Evolutionary conservation across 2,113 vertebrate genomes (phyloP).

Genomic region (Mobula birostris): DNA sequence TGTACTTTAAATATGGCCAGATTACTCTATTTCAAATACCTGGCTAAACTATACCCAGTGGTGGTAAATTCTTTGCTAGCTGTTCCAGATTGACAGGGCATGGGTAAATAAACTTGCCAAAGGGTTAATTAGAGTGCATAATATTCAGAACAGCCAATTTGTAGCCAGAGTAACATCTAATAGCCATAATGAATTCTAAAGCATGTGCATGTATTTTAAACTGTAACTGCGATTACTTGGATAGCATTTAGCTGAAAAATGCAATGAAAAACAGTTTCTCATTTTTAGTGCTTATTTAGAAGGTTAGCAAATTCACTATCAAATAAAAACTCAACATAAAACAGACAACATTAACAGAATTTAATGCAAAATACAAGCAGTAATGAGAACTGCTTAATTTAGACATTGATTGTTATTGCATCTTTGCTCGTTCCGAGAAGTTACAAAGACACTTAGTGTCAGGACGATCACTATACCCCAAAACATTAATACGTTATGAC

Average conservation of each 20-base stretch:
- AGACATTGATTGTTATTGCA: neutral
- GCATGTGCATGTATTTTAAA: neutral
- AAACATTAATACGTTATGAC: neutral
- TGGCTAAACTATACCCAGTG: neutral
- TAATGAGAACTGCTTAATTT: neutral
- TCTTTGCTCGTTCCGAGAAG: neutral
- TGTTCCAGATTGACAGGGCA: neutral
- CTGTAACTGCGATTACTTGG: neutral
- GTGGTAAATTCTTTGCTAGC: neutral
- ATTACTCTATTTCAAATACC: neutral
- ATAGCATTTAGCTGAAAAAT: neutral
- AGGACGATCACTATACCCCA: neutral
- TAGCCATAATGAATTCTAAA: neutral
- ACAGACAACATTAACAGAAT: neutral
- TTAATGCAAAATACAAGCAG: neutral
- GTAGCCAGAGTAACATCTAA: neutral
- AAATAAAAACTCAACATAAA: neutral
- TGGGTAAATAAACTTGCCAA: neutral
- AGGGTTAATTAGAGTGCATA: neutral
- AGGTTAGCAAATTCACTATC: neutral
- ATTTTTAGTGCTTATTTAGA: conserved; percentile 11
- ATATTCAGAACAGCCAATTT: neutral
- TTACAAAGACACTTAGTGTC: neutral
- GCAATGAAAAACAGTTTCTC: neutral
- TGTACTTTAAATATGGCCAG: neutral